Conservation (phyloP, 2,888 invertebrate genomes). For the Drosophila yooni region DNA sequence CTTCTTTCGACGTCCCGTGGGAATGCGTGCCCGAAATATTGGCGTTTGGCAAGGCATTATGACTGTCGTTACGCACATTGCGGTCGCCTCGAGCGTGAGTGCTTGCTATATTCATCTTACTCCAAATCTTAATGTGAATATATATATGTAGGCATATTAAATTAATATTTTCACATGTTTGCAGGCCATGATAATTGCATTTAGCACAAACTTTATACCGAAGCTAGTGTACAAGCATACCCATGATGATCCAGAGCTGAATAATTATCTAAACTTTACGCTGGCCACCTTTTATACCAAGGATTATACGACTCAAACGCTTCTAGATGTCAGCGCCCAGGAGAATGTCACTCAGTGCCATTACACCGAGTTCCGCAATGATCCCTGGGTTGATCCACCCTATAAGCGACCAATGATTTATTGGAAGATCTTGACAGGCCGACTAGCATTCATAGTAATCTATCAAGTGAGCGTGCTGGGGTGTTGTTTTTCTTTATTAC, state of each 20-base stretch:
- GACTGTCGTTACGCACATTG: conserved; percentile 90
- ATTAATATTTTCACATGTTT: conserved; percentile 32
- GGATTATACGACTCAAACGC: conserved; percentile 86
- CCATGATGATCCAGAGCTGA: conserved; percentile 85
- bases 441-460: conserved; percentile 90
- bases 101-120: not conserved
- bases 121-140: not conserved
- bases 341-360: conserved; percentile 86
- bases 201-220: conserved; percentile 93
- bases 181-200: conserved; percentile 92
- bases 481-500: not conserved
- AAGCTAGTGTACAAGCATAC: conserved; percentile 88
- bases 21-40: conserved; percentile 90
- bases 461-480: conserved; percentile 86
- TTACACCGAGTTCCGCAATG: conserved; percentile 90
- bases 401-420: conserved; percentile 89
- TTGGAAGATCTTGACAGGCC: conserved; percentile 91
- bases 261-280: conserved; percentile 89
- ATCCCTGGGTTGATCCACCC: conserved; percentile 85
- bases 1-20: conserved; percentile 90
- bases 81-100: conserved; percentile 92
- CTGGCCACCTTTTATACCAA: conserved; percentile 88
- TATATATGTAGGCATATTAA: not conserved
- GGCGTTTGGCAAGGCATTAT: conserved; percentile 93
- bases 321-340: conserved; percentile 78